These are phyloP conservation scores for Dendronephthya gigantea DNA, from an alignment of 64 coral and sea anemone species.

Conservation along the genomic window DNA sequence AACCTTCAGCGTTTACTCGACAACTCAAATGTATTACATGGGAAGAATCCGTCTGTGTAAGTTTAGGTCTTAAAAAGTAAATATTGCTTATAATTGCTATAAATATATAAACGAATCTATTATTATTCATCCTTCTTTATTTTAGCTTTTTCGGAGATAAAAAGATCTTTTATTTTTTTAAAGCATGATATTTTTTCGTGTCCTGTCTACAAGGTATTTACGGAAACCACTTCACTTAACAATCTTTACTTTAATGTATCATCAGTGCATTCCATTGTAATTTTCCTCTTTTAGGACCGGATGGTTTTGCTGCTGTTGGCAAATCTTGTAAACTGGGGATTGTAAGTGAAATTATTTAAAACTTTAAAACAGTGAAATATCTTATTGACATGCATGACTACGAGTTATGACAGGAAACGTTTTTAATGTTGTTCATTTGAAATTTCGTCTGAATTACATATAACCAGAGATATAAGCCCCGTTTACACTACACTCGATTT, in stretches of 20 bases:
- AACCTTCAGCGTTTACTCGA: conserved; percentile 57
- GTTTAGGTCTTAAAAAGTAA: background rate
- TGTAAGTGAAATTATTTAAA: conserved; percentile 55
- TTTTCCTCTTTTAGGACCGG: conserved; percentile 51
- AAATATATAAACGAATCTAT: background rate
- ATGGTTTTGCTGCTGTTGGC: conserved; percentile 83
- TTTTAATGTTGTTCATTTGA: too few species aligned
- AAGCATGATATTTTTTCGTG: conserved; percentile 6
- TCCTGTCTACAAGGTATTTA: background rate
- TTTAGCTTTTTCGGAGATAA: background rate
- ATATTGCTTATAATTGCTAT: too few species aligned
- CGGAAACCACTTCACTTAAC: too few species aligned
- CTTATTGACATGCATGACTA: background rate
- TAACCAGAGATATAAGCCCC: too few species aligned
- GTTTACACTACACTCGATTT: too few species aligned
- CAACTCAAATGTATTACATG: conserved; percentile 95
- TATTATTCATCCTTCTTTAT: background rate
- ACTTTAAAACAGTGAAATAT: background rate
- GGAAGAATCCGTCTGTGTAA: conserved; percentile 74
- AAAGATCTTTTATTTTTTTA: conserved; percentile 10
- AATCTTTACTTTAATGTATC: too few species aligned
- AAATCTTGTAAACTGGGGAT: conserved; percentile 74
- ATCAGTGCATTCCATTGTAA: background rate
- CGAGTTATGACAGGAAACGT: too few species aligned
- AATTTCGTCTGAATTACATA: too few species aligned